Base-by-base conservation (phyloP, 2,888 invertebrate species). In the Germaria angustata region DNA sequence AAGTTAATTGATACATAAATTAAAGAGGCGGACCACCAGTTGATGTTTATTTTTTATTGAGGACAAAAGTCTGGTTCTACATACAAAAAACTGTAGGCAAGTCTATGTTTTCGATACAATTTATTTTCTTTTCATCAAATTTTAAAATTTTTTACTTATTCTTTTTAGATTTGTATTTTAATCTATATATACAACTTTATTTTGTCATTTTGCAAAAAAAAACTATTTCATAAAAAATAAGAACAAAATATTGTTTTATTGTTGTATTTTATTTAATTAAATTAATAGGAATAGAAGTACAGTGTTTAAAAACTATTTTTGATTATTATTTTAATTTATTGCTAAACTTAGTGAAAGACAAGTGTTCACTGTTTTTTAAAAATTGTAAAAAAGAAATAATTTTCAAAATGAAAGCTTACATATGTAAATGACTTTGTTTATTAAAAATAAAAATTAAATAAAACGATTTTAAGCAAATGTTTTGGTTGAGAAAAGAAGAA, bases 231-330 rank as follows among this genome's bases (percentile, higher is more conserved):
- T 24, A 36, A 63, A 55, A 36, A 66, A 53, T 36, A 36, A 46
- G 17, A 32, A 75, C n/a, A 39, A 24, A 36, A 20, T 36, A n/a
- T 28, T 28, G 28, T 28, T 28, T 28, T 28, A 6, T 59, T 69
- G 32, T 28, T 73, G 15, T 28, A 5, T 39, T 46, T 55, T 46
- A 53, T 36, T 76, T 66, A 32, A 68, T 72, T 81, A 81, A 81
- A 81, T 73, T 81, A 81, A 78, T 81, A 81, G 81, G 81, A 81
- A 81, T 81, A 81, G 76, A 71, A 78, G 69, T 78, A 69, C 11
- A 39, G 41, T 68, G 20, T 71, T 71, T 76, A 22, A 66, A 36
- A 69, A 69, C 69, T 69, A 69, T 66, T 75, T 39, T 41, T 28
- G 1, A 55, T 46, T 39, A 55, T 1, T 66, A 24, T 39, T 22